Base-by-base conservation (phyloP, 2,888 invertebrate species). In the Hypercompe scribonia region DNA sequence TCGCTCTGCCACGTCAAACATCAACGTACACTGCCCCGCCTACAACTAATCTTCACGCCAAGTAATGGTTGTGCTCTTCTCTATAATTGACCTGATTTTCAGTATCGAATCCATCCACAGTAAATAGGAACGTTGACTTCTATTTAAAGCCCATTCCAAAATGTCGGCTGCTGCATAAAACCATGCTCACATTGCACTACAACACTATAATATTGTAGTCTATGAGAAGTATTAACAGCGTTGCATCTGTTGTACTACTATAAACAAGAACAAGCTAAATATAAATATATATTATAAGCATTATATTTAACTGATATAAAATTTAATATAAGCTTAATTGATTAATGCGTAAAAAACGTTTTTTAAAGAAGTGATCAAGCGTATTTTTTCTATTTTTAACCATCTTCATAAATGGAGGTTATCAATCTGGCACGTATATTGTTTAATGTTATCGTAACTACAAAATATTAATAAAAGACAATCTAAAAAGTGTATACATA, bases 1-100 rank as follows among this genome's bases (percentile, higher is more conserved):
- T 85, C 91, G 93, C 92, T 88, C 93, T 81, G 74, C 78, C 61
- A 85, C 88, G 88, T 88, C 90, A 89, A 80, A 81, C 81, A 81
- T 78, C 74, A 76, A 74, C 81, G 77, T 79, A 73, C 74, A 75
- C 78, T 73, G 80, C 84, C 83, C 79, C 82, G 78, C 80, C 80
- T 81, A 70, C 81, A 24, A 79, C 71, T 71, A 76, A 79, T 78
- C 81, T 81, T 78, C 82, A 80, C 79, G 84, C 83, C 81, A 83
- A 84, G 75, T 83, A 76, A 79, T 78, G 68, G 70, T 69, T 82
- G 78, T 84, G 78, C 82, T 82, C 82, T 84, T 82, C 75, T 84
- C 78, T 81, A 77, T 81, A 84, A 78, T 81, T 89, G 89, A 90
- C 90, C 90, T 77, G 87, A 88, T 89, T 90, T 84, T 68, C 65